Conservation (phyloP, 2,113 vertebrate genomes). For the Daboia siamensis region DNA sequence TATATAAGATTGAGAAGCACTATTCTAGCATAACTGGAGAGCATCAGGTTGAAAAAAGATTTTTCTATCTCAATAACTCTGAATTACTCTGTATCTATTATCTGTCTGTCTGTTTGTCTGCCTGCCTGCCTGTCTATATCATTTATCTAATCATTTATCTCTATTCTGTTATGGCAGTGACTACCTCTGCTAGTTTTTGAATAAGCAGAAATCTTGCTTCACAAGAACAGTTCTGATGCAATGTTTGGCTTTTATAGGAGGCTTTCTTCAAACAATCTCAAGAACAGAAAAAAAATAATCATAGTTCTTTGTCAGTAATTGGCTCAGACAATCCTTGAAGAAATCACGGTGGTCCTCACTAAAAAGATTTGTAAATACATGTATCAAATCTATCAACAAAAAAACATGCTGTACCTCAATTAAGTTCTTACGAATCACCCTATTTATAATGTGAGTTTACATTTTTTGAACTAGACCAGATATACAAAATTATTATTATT, state of each 20-base stretch:
- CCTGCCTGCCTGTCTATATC: too few species aligned
- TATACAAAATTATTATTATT: neutral
- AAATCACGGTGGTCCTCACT: neutral
- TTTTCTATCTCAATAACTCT: too few species aligned
- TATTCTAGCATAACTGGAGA: too few species aligned
- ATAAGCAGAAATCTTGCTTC: constrained; percentile 18
- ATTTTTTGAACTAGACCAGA: neutral
- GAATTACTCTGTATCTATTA: too few species aligned
- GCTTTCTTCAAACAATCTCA: neutral
- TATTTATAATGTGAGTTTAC: neutral
- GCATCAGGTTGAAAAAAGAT: too few species aligned
- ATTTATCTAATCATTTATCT: too few species aligned
- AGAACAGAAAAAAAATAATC: neutral
- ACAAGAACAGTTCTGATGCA: neutral
- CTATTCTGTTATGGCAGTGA: too few species aligned
- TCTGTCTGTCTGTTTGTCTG: too few species aligned
- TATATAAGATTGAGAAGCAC: too few species aligned
- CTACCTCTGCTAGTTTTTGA: neutral
- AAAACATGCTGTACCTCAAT: neutral
- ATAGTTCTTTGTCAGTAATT: neutral
- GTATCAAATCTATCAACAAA: neutral
- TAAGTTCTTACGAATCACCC: neutral
- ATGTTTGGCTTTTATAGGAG: neutral
- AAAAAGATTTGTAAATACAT: neutral
- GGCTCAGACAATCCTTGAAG: neutral